phyloP scores from a whole-genome alignment of 2,888 invertebrate genomes.

The Caradrina kadenii region DNA sequence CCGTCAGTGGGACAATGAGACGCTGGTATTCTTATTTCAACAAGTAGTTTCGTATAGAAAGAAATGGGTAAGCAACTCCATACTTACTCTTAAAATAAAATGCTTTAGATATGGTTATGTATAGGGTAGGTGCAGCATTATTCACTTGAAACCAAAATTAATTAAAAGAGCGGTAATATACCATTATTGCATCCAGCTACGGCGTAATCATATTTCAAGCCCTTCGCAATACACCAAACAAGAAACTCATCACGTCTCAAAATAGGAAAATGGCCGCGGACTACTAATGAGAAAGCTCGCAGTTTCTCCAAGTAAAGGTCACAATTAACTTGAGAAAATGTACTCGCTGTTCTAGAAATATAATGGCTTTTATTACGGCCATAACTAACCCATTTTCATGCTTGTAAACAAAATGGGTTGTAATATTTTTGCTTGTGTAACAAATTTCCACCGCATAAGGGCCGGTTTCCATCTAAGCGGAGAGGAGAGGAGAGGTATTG shows the following conservation, averaged over 20 bases:
- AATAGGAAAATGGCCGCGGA: constrained; percentile 3
- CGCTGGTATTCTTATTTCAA: too few relatives aligned
- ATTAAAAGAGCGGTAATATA: neutral
- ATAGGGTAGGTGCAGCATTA: too few relatives aligned
- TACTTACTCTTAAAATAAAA: too few relatives aligned
- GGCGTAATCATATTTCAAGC: neutral
- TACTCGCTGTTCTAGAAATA: neutral
- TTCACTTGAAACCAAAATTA: too few relatives aligned
- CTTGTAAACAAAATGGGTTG: neutral
- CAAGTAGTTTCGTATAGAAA: too few relatives aligned
- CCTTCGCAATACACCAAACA: neutral
- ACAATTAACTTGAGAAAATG: neutral
- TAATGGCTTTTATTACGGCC: neutral
- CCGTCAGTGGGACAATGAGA: too few relatives aligned
- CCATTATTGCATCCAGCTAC: neutral
- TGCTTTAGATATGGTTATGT: too few relatives aligned
- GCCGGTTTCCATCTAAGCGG: too few relatives aligned
- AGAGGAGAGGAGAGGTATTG: too few relatives aligned
- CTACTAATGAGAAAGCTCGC: constrained; percentile 7
- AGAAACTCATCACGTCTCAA: neutral
- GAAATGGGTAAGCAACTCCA: too few relatives aligned
- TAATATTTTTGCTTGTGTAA: too few relatives aligned
- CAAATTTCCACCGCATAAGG: too few relatives aligned
- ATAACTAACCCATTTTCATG: neutral
- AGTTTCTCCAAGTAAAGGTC: constrained; percentile 5